Base-by-base conservation (phyloP, 2,113 vertebrate species). In the Pteruthius melanotis region DNA sequence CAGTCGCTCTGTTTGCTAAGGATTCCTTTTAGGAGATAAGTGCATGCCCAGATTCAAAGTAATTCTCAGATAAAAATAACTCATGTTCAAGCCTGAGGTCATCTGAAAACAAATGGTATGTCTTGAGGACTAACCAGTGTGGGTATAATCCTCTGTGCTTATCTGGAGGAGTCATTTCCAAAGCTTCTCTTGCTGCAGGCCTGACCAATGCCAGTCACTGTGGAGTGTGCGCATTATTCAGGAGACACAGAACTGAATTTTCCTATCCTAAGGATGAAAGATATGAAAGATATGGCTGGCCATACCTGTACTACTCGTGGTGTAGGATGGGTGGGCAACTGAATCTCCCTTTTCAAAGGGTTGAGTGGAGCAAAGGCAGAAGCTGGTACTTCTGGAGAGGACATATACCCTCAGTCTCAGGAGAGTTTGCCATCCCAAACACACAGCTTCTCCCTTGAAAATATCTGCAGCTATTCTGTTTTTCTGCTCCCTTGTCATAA, bases 41-140 rank as follows among this genome's bases (percentile, higher is more conserved):
- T 53, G 16, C 33, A 63, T 65, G 11, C 15, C 5, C 7, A 15
- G 56, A 65, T 76, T 85, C 56, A 72, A 78, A 90, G 69, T 10
- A 37, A 7, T 56, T 93, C 61, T 94, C n/a, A 76, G 57, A 79
- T n/a, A 74, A 86, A 92, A 88, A 78, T 39, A 71, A n/a, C 10
- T 93, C 18, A 26, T 33, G 23, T 68, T 91, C 31, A 59, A 61
- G 31, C 15, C 47, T 77, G 42, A 70, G 35, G 13, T 80, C 66
- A 28, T 50, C 23, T 77, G 33, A 23, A 63, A 94, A 42, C 21
- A 49, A 70, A 24, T 31, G 3, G 6, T 39, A 35, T n/a, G 7
- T 68, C 64, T 76, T 53, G 33, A 86, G 54, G 35, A 44, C 60
- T 63, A 77, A 80, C 22, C 0, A 1, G 5, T 28, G 21, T 50